Percentiles rank a stretch among this genome's conserved stretches.
Conservation (phyloP, 2,797 vertebrate genomes). For the Trachops cirrhosus region DNA sequence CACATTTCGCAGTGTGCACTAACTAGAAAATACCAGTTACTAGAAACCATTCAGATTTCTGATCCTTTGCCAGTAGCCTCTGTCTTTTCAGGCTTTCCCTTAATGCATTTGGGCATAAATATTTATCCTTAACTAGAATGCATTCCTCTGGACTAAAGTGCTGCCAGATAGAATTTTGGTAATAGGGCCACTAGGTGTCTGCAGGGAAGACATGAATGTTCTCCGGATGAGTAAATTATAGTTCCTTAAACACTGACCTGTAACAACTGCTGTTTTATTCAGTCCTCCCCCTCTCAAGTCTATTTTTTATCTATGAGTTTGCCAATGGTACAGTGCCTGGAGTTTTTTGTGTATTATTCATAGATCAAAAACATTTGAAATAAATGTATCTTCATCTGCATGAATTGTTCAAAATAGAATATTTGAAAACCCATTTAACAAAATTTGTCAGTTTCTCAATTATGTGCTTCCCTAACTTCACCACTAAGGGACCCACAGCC, state of each 20-base stretch:
- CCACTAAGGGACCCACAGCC: not conserved
- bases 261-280: not conserved
- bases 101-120: not conserved
- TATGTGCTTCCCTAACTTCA: not conserved
- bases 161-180: not conserved
- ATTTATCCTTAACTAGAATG: not conserved
- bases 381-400: not conserved
- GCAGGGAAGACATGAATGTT: not conserved
- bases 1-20: not conserved
- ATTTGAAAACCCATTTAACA: not conserved
- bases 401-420: constrained; percentile 12
- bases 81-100: not conserved
- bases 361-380: not conserved
- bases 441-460: not conserved
- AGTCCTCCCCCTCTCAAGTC: not conserved
- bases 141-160: not conserved
- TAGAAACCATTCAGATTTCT: not conserved
- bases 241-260: not conserved
- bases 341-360: not conserved
- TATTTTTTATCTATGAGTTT: not conserved
- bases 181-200: not conserved
- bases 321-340: not conserved
- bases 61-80: not conserved
- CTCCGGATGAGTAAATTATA: not conserved
- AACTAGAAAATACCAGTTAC: not conserved